These are phyloP conservation scores for Grapholita molesta DNA, from an alignment of 1,140 invertebrate species.

Conservation along the genomic window DNA sequence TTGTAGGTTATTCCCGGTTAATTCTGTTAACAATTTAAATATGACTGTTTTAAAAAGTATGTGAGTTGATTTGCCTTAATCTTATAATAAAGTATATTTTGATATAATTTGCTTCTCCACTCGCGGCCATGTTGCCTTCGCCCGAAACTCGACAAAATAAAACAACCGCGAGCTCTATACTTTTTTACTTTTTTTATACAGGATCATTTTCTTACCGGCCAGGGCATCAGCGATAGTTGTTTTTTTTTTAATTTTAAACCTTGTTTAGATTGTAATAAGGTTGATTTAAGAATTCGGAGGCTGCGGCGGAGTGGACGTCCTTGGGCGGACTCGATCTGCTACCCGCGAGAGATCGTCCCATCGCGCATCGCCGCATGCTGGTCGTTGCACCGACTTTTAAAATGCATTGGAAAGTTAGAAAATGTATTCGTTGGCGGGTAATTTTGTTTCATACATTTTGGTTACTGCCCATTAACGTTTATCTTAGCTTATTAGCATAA, in stretches of 20 bases:
- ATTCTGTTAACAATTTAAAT: neutral
- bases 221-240: conserved; percentile 47
- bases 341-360: conserved; percentile 69
- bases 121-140: conserved; percentile 69
- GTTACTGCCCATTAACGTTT: neutral
- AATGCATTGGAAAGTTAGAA: conserved; percentile 75
- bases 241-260: conserved; percentile 33
- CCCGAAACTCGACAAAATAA: conserved; percentile 65
- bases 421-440: conserved; percentile 44
- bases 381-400: conserved; percentile 75
- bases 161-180: conserved; percentile 62
- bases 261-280: conserved; percentile 35
- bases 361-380: conserved; percentile 56
- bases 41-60: neutral
- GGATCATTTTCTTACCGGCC: conserved; percentile 74
- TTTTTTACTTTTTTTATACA: conserved; percentile 75
- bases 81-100: conserved; percentile 44
- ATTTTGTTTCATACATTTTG: conserved; percentile 10
- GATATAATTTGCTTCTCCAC: conserved; percentile 57
- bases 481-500: neutral
- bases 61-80: neutral
- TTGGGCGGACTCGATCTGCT: conserved; percentile 77
- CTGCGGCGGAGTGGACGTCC: conserved; percentile 64
- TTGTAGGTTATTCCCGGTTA: neutral
- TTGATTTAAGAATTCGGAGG: conserved; percentile 31